Base-by-base conservation (phyloP, 2,888 invertebrate genomes). In the Hydroisotoma schaefferi region DNA sequence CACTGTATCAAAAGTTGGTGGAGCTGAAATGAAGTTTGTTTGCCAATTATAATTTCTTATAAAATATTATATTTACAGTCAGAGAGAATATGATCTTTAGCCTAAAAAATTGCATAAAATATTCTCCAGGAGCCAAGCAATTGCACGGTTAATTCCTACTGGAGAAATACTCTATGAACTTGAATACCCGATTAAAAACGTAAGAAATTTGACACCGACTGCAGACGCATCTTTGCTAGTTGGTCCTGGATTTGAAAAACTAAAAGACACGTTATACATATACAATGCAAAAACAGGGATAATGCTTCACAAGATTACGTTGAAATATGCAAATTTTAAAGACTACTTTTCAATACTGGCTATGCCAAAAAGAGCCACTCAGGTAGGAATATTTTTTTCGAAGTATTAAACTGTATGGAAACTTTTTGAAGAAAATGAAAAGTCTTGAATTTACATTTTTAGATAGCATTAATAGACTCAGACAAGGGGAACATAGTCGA, bases 401-500 rank as follows among this genome's bases (percentile, higher is more conserved):
- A n/a, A n/a, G n/a, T 26, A 48, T 47, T 4, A 25, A 18, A 18
- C 2, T 2, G n/a, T 6, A 48, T 25, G 44, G 29, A 18, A 12
- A 33, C 37, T 33, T 10, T 10, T 12, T 10, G 12, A 12, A 12
- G 37, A 33, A 33, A 33, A 12, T 33, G 12, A 10, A 10, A n/a
- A n/a, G n/a, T n/a, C n/a, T n/a, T n/a, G n/a, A n/a, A n/a, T n/a
- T n/a, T 48, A 20, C 22, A 33, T 10, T 38, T 88, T 62, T 87
- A 91, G 81, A 83, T 95, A 5, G 94, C 91, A 0, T 85, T 95
- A 0, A 87, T 94, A 2, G 90, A 93, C 55, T 85, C 85, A 8
- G 95, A 95, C 73, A 94, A 94, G 76, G 90, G 90, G 12, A 90
- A 87, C 64, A 87, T 97, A 40, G 80, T 94, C 72, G 95, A 97